Percentiles rank a stretch among this genome's conserved stretches.
Conservation (phyloP, 2,888 invertebrate species). For the Drosophila kambysellisi region DNA sequence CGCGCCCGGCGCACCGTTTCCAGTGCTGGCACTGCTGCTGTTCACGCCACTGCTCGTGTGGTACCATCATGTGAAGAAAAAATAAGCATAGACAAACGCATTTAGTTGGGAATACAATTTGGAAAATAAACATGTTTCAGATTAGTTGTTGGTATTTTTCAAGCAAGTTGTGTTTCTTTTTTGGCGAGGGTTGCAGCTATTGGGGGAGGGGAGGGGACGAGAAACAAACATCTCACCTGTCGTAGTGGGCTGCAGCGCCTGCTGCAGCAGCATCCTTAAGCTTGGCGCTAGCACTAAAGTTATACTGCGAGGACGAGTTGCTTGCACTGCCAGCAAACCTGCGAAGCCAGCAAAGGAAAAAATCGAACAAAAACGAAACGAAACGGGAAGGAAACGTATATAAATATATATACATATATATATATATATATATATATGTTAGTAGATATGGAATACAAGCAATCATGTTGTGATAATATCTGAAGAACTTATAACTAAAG, state of each 20-base stretch:
- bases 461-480: neutral
- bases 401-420: neutral
- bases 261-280: conserved; percentile 84
- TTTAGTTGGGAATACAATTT: neutral
- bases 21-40: conserved; percentile 80
- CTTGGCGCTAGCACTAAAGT: conserved; percentile 85
- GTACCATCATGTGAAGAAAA: neutral
- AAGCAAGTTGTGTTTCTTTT: neutral
- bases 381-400: conserved; percentile 19
- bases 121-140: neutral
- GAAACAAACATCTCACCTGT: conserved; percentile 82
- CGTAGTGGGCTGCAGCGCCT: conserved; percentile 84
- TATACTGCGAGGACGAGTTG: conserved; percentile 85
- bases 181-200: too few relatives aligned
- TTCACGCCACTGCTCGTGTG: conserved; percentile 81
- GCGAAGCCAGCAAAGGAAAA: conserved; percentile 12
- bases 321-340: conserved; percentile 85
- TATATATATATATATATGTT: neutral
- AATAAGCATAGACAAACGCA: conserved; percentile 8
- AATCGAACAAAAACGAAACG: conserved; percentile 30
- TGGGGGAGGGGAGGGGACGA: neutral
- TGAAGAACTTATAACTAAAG: neutral
- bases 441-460: neutral
- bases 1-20: conserved; percentile 74
- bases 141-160: neutral